Base-by-base conservation (phyloP, 2,888 invertebrate genomes). In the Agrochola circellaris region DNA sequence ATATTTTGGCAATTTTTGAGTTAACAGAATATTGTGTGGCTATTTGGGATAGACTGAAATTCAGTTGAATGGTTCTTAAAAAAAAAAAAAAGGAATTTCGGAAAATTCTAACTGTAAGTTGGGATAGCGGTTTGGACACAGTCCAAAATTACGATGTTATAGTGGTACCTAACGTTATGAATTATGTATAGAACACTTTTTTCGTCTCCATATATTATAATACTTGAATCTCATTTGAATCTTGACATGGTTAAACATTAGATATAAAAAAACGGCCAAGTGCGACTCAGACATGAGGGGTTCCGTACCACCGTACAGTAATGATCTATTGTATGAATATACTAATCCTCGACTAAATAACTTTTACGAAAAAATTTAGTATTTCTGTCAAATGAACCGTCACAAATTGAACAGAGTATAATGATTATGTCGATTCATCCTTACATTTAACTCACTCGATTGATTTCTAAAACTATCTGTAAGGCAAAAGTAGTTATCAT, bases 141-240 rank as follows among this genome's bases (percentile, higher is more conserved):
- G 13, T 77, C 68, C 77, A 77, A 68, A 34, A 45, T 77, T 30
- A 51, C n/a, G 42, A 45, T 60, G 13, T n/a, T 1, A 23, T 23
- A n/a, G 30, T 58, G 17, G 9, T 13, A 34, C 8, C n/a, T 51
- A 75, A 42, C 11, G 20, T 11, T n/a, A 61, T 58, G 15, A 38
- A 23, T 45, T 67, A 67, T 34, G 56, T 61, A 11, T 1, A 15
- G 15, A 13, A 7, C 2, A 3, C 7, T 66, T 13, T 34, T 48
- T 26, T 60, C 8, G 13, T 34, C 34, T 34, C 34, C 34, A 34
- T 34, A 34, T 34, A 34, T 30, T 3, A 30, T 30, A 20, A 42
- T 42, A 38, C 15, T 71, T 0, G 7, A 30, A 45, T 42, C 1
- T 15, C 23, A 38, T 38, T 38, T 15, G 8, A 38, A 38, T 61